A percentile compares a stretch with the other conserved stretches of the same genome.
Evolutionary conservation across 2,113 vertebrate genomes (phyloP).

Genomic region (Percopsis transmontana): DNA sequence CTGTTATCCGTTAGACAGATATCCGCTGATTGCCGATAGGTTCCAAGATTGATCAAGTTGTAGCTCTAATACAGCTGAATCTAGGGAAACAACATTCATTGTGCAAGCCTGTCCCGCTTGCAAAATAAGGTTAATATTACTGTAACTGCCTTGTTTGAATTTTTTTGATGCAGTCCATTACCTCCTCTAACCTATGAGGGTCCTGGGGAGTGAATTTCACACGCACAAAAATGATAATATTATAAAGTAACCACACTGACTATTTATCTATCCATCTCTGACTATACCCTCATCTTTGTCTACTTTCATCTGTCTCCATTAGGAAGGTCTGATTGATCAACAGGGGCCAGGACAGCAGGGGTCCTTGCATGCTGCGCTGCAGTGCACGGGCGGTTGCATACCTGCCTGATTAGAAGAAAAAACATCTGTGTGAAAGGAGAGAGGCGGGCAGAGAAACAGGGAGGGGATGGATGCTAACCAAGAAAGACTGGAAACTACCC

Average conservation of each 20-base stretch:
- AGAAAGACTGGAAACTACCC: constrained; percentile 39
- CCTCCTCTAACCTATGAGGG: no score
- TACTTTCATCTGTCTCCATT: constrained; percentile 56
- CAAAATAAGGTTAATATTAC: no score
- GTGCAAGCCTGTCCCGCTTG: no score
- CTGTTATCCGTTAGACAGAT: no score
- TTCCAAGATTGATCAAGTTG: no score
- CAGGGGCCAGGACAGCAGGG: constrained; percentile 43
- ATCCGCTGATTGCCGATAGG: no score
- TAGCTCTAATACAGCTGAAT: not conserved
- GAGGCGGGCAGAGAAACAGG: constrained; percentile 8
- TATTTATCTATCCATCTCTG: constrained; percentile 14
- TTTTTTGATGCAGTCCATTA: no score
- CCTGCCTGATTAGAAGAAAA: constrained; percentile 12
- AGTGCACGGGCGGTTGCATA: constrained; percentile 25
- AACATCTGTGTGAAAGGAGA: not conserved
- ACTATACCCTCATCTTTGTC: constrained; percentile 2
- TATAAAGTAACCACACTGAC: not conserved
- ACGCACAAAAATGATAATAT: not conserved
- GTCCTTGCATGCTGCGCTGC: constrained; percentile 42
- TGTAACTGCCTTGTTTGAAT: no score
- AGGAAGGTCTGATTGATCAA: constrained; percentile 63
- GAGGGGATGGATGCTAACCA: constrained; percentile 24
- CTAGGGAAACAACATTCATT: no score
- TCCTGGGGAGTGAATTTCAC: not conserved